Evolutionary conservation across 2,888 invertebrate species (phyloP).

Genomic region (Synanthedon tipuliformis): DNA sequence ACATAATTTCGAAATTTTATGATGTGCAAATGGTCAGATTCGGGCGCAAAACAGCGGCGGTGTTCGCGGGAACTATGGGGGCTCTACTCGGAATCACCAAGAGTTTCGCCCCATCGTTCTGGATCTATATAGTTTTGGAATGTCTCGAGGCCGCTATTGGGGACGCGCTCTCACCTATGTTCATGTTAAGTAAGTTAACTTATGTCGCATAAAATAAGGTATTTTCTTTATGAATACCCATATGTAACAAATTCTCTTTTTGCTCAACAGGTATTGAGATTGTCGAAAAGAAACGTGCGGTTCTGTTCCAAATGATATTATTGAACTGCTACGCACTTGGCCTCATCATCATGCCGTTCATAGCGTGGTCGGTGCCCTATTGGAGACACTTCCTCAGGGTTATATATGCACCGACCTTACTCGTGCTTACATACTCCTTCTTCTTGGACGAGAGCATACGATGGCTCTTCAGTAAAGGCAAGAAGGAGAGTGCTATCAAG

Average conservation of each 20-base stretch:
- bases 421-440: conserved; percentile 47
- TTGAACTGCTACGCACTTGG: conserved; percentile 55
- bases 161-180: conserved; percentile 57
- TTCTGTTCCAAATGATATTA: conserved; percentile 55
- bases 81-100: conserved; percentile 48
- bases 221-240: background rate
- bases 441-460: conserved; percentile 58
- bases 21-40: conserved; percentile 21
- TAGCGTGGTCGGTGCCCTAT: conserved; percentile 55
- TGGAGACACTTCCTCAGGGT: conserved; percentile 54
- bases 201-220: background rate
- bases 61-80: conserved; percentile 51
- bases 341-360: conserved; percentile 50
- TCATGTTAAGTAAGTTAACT: conserved; percentile 49
- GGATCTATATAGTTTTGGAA: conserved; percentile 45
- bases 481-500: conserved; percentile 32
- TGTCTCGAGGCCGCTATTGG: conserved; percentile 52
- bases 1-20: too few relatives aligned
- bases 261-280: conserved; percentile 47
- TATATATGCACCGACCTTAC: conserved; percentile 52
- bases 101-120: conserved; percentile 44
- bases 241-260: background rate
- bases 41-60: conserved; percentile 55
- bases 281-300: conserved; percentile 49
- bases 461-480: conserved; percentile 59